Evolutionary conservation across 2,113 vertebrate genomes (phyloP), one percentile per base, ranked within the genome.

Genomic region (Struthio camelus): DNA sequence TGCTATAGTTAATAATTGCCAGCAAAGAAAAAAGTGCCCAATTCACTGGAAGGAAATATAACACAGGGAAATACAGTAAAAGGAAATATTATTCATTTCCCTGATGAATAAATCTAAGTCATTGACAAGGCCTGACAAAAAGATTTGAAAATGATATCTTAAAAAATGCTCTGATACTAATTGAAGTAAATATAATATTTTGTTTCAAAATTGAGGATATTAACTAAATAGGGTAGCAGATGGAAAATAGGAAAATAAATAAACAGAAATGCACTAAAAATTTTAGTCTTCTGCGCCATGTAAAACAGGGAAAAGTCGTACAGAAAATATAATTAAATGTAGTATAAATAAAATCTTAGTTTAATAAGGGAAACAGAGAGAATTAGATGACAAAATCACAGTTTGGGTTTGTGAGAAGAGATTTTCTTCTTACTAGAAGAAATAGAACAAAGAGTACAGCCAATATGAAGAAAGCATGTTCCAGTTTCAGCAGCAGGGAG

Each of bases 391-490:
- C 38, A 93, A 65, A 83, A 36, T 22, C 88, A 72, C 8, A 58
- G 20, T 85, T 97, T 82, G 27, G 28, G 87, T 87, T 83, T 72
- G 34, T 82, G 40, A 80, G 30, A 50, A 51, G 25, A 18, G 65
- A 46, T 90, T 87, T 95, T 80, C 44, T 89, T 81, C 58, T 89
- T 87, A 40, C 7, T 79, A 69, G 10, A 12, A 84, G 66, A 87
- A 93, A 92, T 19, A 28, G 80, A 95, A 96, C 51, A 84, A 65
- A 61, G 38, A 92, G 56, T 93, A 69, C 77, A 93, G 86, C 69
- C 83, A 95, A 92, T 38, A 58, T 16, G 58, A 94, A 73, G 56
- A 59, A 86, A 81, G 61, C 58, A 48, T 84, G 27, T 89, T 94
- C 78, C 78, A 73, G 48, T 79, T 96, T 90, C 86, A 80, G 36